Conservation (phyloP, 1,140 invertebrate species). For the Procambarus clarkii region DNA sequence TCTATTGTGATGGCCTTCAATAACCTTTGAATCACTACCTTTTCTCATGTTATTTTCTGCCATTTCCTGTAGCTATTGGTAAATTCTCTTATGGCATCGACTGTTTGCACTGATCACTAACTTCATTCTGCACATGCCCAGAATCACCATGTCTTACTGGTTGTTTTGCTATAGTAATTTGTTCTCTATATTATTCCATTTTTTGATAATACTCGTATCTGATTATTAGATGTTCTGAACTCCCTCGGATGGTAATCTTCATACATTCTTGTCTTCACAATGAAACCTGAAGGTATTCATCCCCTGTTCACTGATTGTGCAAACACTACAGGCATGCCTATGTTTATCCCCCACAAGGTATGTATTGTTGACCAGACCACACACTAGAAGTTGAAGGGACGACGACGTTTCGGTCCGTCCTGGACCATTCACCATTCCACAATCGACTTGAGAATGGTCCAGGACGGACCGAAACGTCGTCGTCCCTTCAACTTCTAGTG, state of each 20-base stretch:
- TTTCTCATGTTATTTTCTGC: not conserved
- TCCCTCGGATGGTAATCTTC: slow-evolving; percentile 3
- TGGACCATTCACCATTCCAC: too few relatives aligned
- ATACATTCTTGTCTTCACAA: not conserved
- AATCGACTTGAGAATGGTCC: too few relatives aligned
- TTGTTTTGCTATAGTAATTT: not conserved
- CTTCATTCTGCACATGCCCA: not conserved
- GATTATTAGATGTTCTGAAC: not conserved
- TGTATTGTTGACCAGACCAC: too few relatives aligned
- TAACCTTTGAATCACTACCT: not conserved
- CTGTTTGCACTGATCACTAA: not conserved
- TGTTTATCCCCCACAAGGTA: too few relatives aligned
- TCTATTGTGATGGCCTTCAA: not conserved
- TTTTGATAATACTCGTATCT: not conserved
- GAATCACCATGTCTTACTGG: not conserved
- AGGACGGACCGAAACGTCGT: too few relatives aligned
- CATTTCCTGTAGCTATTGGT: not conserved
- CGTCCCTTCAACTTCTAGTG: too few relatives aligned
- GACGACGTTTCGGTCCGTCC: too few relatives aligned
- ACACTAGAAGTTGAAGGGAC: too few relatives aligned
- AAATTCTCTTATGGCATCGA: not conserved
- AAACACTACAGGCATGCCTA: too few relatives aligned
- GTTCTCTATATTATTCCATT: not conserved
- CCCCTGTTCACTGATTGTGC: not conserved
- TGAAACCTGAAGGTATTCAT: not conserved